phyloP scores from a whole-genome alignment of 1,140 invertebrate genomes.

The Aphelenchoides avenae region DNA sequence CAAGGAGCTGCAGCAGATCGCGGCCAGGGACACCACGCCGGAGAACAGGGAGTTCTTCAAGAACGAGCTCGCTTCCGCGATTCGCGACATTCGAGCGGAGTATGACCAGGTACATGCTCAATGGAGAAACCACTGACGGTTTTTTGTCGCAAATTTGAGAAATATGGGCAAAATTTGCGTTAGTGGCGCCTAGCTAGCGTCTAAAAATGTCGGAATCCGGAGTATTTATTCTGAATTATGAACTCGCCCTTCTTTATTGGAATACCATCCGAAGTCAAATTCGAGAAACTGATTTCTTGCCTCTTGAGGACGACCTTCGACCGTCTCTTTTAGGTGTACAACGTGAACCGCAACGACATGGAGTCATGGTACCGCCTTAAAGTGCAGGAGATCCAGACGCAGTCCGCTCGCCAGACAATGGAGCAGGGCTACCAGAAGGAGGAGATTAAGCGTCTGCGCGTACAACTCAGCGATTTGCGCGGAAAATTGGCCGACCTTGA shows the following conservation, averaged over 20 bases:
- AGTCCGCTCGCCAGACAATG: slow-evolving; percentile 62
- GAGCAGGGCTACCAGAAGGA: slow-evolving; percentile 61
- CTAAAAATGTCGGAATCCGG: too few relatives aligned
- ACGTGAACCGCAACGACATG: slow-evolving; percentile 61
- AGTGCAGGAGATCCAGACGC: slow-evolving; percentile 63
- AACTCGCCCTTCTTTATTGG: slow-evolving; percentile 1
- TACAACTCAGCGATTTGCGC: slow-evolving; percentile 60
- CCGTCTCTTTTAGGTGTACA: slow-evolving; percentile 59
- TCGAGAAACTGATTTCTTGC: too few relatives aligned
- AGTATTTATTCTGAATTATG: slow-evolving; percentile 1
- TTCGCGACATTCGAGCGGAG: slow-evolving; percentile 63
- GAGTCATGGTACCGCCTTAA: slow-evolving; percentile 57
- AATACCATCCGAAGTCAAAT: too few relatives aligned
- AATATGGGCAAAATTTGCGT: too few relatives aligned
- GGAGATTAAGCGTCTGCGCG: slow-evolving; percentile 62
- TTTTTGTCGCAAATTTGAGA: too few relatives aligned
- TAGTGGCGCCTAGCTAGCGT: too few relatives aligned
- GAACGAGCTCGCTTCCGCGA: slow-evolving; percentile 62
- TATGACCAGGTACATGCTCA: slow-evolving; percentile 58
- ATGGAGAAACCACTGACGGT: too few relatives aligned
- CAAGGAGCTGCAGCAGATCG: slow-evolving; percentile 62
- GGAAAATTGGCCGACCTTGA: slow-evolving; percentile 62
- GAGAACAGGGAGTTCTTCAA: slow-evolving; percentile 63
- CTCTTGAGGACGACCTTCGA: too few relatives aligned
- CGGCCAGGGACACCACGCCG: slow-evolving; percentile 62